A percentile compares a stretch with the other conserved stretches of the same genome.
phyloP scores from a whole-genome alignment of 2,113 vertebrate genomes.

The Podarcis cretensis region DNA sequence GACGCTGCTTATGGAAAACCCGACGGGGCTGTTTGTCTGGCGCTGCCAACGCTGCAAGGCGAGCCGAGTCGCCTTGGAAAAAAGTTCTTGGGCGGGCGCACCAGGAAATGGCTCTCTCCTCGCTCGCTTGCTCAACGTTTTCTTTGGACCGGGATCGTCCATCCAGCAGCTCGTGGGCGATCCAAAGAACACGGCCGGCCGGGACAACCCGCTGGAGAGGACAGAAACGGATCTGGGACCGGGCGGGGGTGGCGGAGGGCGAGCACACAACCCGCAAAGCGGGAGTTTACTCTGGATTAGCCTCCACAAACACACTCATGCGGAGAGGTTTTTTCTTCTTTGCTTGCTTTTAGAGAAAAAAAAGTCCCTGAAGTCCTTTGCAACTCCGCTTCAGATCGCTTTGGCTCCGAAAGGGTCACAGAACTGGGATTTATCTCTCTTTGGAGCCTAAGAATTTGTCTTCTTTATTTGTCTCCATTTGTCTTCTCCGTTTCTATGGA shows the following conservation, averaged over 20 bases:
- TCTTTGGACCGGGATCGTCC: slow-evolving; percentile 63
- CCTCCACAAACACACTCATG: neutral
- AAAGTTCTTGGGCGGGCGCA: slow-evolving; percentile 59
- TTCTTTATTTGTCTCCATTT: neutral
- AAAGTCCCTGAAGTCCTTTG: too few species aligned
- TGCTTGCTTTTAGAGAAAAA: neutral
- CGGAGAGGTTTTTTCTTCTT: too few species aligned
- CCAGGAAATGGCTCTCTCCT: slow-evolving; percentile 73
- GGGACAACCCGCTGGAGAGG: slow-evolving; percentile 40
- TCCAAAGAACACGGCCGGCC: slow-evolving; percentile 59
- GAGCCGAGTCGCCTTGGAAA: slow-evolving; percentile 62
- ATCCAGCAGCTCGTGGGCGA: slow-evolving; percentile 50
- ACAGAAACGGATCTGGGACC: slow-evolving; percentile 13
- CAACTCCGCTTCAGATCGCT: too few species aligned
- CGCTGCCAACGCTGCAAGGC: slow-evolving; percentile 29
- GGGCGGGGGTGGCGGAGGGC: neutral
- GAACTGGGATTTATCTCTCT: neutral
- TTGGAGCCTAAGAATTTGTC: neutral
- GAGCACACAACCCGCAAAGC: neutral
- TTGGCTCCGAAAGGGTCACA: neutral
- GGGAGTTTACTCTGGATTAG: neutral
- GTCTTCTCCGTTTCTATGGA: neutral
- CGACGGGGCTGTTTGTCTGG: slow-evolving; percentile 26
- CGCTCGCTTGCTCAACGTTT: slow-evolving; percentile 72
- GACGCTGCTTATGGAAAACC: neutral